phyloP scores from a whole-genome alignment of 2,113 vertebrate genomes.

The Neolamprologus brichardi region DNA sequence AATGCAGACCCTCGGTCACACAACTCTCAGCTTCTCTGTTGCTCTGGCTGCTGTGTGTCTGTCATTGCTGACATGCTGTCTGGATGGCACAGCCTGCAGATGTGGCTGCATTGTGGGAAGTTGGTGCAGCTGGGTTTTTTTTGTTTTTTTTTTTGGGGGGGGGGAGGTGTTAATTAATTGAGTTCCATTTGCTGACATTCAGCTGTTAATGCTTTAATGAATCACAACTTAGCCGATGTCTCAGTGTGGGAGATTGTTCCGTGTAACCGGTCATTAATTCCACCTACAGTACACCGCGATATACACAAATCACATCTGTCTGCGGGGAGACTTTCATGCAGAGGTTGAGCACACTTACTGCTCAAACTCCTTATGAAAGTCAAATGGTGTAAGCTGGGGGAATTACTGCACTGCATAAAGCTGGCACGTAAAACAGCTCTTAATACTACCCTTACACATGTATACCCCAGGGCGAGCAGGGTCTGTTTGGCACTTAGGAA shows the following conservation, averaged over 20 bases:
- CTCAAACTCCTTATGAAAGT: constrained; percentile 52
- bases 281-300: neutral
- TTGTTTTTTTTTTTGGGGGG: neutral
- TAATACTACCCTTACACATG: constrained; percentile 24
- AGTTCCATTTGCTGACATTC: constrained; percentile 14
- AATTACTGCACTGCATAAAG: constrained; percentile 18
- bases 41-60: neutral
- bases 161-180: neutral
- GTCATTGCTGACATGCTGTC: neutral
- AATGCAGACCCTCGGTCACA: neutral
- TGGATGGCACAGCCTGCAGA: neutral
- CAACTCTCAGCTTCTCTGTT: neutral
- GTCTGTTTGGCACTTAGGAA: constrained; percentile 52
- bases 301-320: constrained; percentile 29
- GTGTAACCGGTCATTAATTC: neutral
- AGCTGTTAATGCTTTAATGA: neutral
- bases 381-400: constrained; percentile 29
- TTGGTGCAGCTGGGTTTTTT: fast-evolving
- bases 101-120: neutral
- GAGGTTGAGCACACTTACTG: constrained; percentile 35
- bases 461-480: constrained; percentile 26
- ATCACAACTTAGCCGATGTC: neutral
- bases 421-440: constrained; percentile 13
- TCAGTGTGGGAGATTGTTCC: neutral
- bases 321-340: constrained; percentile 9